Base-by-base conservation (phyloP, 2,888 invertebrate species). In the Aphodius sticticus region DNA sequence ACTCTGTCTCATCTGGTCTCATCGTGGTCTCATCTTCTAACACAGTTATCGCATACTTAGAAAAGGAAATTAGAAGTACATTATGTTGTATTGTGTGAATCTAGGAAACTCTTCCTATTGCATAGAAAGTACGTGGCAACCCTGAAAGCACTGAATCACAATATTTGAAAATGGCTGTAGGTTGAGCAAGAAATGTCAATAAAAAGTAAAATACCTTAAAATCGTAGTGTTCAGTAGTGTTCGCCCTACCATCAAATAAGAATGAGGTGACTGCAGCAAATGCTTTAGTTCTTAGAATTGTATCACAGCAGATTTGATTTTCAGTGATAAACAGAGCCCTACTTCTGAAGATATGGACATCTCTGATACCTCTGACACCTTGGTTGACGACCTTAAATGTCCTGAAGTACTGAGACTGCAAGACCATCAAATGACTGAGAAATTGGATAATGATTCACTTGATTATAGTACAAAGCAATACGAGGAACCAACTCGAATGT, bases 311-410 rank as follows among this genome's bases (percentile, higher is more conserved):
- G 6, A 14, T 69, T 16, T 70, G 70, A 75, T 37, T 82, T 81
- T 78, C 71, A 83, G 84, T 80, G 83, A 82, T 77, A 81, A 81
- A 82, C 77, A 78, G 70, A 85, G 78, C 77, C 82, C 81, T 15
- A 81, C 81, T 70, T 81, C 77, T 69, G 78, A 81, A 9, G 78
- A 85, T 82, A 87, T 87, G 87, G 86, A 87, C 81, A 84, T 86
- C 77, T 86, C 86, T 35, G 85, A 86, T 80, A 83, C 82, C 76
- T 85, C 85, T 70, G 85, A 86, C 76, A 76, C 77, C 9, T 80
- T 78, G n/a, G 80, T 80, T 77, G 80, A 80, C 77, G 81, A 82
- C 80, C 38, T 81, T 69, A 77, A 83, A 78, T 80, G 83, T 81
- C 82, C 83, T 81, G 83, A 84, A 81, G 84, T 84, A 37, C 79